Conservation (phyloP, 2,113 vertebrate genomes). For the Triplophysa dalaica region DNA sequence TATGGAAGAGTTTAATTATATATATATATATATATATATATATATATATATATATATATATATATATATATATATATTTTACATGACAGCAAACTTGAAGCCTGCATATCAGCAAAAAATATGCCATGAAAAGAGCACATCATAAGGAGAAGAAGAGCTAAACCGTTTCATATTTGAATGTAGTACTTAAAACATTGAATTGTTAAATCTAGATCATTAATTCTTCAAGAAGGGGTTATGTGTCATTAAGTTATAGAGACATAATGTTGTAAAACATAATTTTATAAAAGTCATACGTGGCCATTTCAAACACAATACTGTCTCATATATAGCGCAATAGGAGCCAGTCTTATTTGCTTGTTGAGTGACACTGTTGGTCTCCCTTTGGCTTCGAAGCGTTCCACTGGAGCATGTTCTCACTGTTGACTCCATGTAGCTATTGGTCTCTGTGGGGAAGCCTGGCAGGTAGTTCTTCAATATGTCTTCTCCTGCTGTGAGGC, state of each 20-base stretch:
- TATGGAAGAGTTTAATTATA: too few species aligned
- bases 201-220: too few species aligned
- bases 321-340: background rate
- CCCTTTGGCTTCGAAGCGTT: conserved; percentile 37
- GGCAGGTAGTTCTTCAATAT: conserved; percentile 57
- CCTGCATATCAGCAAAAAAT: too few species aligned
- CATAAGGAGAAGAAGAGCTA: too few species aligned
- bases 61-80: too few species aligned
- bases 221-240: too few species aligned
- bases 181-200: too few species aligned
- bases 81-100: too few species aligned
- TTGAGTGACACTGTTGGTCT: conserved; percentile 22
- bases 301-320: background rate
- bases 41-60: too few species aligned
- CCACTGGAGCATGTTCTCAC: conserved; percentile 35
- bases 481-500: conserved; percentile 42
- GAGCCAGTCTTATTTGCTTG: conserved; percentile 25
- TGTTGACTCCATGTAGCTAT: conserved; percentile 37
- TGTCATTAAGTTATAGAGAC: too few species aligned
- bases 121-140: too few species aligned
- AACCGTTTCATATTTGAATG: background rate
- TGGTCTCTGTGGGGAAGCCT: conserved; percentile 52
- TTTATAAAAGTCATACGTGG: background rate
- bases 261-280: background rate
- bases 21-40: too few species aligned